Base-by-base conservation (phyloP, 2,888 invertebrate species). In the Morpho deidamia region DNA sequence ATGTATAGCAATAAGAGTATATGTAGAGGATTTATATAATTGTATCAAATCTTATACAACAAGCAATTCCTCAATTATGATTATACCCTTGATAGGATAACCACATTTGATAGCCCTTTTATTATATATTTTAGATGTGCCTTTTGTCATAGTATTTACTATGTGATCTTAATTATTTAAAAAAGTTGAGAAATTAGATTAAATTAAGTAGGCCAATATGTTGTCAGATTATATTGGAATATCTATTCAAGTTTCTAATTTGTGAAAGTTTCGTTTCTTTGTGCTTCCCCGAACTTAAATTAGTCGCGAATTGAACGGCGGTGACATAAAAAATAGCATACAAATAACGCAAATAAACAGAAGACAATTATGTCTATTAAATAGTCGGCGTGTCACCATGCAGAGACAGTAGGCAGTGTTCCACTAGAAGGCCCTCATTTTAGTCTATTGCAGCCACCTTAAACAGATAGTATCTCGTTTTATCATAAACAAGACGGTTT, bases 301-400 rank as follows among this genome's bases (percentile, higher is more conserved):
- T 74, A 68, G 62, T 70, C 74, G 70, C 73, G 70, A 75, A 72
- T 72, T 69, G 72, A 73, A 74, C 76, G 58, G 45, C 49, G 42
- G 34, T 49, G 45, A 56, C 53, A 56, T 42, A 51, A 55, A 50
- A 46, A 12, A 52, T 34, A 9, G 33, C 41, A 52, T 35, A 45
- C 41, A 41, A 45, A 45, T 41, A 40, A 34, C n/a, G 7, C 8
- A 39, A 45, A 35, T 10, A 37, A 35, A 3, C 23, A 14, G 32
- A 33, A 23, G 7, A 50, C 8, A 33, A 12, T 38, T 44, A 50
- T 23, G 23, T 44, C 33, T 44, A 35, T 51, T 8, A 23, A 34
- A 51, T 50, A 32, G 11, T 38, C 12, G 12, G 14, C 12, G 44
- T 34, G 42, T 44, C 7, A 44, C 23, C 12, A 14, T 35, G 8